Evolutionary conservation across 2,888 invertebrate species (phyloP), one percentile per base, ranked within the genome.

Genomic region (Megaustenia siamemsis): DNA sequence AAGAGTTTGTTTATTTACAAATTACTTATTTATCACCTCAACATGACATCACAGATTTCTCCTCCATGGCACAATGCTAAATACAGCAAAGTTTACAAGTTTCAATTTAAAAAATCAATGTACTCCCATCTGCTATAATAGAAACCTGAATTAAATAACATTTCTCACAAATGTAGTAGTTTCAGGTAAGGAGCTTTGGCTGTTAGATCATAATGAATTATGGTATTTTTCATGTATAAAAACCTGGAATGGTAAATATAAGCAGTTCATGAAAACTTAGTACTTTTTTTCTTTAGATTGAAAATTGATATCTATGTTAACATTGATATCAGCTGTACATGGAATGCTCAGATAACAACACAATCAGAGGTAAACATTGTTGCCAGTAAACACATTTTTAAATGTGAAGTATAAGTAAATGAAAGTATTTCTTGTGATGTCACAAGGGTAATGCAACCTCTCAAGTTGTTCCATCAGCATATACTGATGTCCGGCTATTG

Each of bases 401-500:
- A n/a, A n/a, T n/a, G n/a, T n/a, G n/a, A n/a, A n/a, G n/a, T n/a
- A n/a, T n/a, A n/a, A n/a, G n/a, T n/a, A n/a, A n/a, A n/a, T n/a
- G n/a, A n/a, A n/a, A n/a, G n/a, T n/a, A n/a, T n/a, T 32, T 32
- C 18, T 32, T 63, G 32, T 32, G 32, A 32, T 32, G 63, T 32
- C 32, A 32, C 63, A 28, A 63, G 32, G 15, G 6, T 15, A 8
- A 69, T 75, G 21, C 15, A 18, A 56, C 21, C 5, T 21, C 28
- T 89, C 89, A 90, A 32, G 90, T 89, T 79, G 89, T 88, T 40
- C 90, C 91, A 68, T 89, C 90, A 53, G 90, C 91, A 68, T 90
- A 88, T 12, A 91, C 89, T 4, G 91, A 91, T 53, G 90, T 88
- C 24, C 90, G 88, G 84, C 91, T 90, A 87, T 88, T 90, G 38